phyloP scores from a whole-genome alignment of 2,888 invertebrate genomes.

The Fabriciana adippe region DNA sequence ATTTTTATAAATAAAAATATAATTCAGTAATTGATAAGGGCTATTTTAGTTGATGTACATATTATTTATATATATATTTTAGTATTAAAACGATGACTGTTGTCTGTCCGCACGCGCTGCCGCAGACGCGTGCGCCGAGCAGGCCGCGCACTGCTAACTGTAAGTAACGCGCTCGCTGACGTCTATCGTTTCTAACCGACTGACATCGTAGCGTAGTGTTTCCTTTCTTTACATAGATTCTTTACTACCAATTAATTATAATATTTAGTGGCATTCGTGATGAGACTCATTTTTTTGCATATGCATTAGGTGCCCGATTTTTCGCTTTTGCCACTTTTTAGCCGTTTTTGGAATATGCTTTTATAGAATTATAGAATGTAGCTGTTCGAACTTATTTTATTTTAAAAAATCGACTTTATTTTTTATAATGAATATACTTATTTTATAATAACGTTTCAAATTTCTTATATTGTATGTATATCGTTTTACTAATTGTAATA shows the following conservation, averaged over 20 bases:
- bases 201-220: slow-evolving; percentile 43
- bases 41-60: slow-evolving; percentile 38
- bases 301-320: not conserved
- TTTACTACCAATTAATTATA: too few relatives aligned
- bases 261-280: not conserved
- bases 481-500: too few relatives aligned
- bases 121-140: slow-evolving; percentile 66
- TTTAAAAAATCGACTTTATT: not conserved
- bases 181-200: slow-evolving; percentile 62
- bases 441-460: too few relatives aligned
- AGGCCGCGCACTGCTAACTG: slow-evolving; percentile 62
- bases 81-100: slow-evolving; percentile 46
- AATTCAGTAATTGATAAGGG: slow-evolving; percentile 69
- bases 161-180: slow-evolving; percentile 65
- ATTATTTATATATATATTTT: slow-evolving; percentile 35
- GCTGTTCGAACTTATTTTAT: not conserved
- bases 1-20: not conserved
- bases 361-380: slow-evolving; percentile 3
- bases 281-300: not conserved
- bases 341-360: not conserved
- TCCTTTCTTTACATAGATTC: too few relatives aligned
- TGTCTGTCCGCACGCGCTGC: slow-evolving; percentile 60
- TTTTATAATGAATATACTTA: not conserved
- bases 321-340: not conserved
- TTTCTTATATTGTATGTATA: too few relatives aligned